These are phyloP conservation scores for Neodiprion lecontei DNA, from an alignment of 1,140 invertebrate genomes.

Conservation along the genomic window DNA sequence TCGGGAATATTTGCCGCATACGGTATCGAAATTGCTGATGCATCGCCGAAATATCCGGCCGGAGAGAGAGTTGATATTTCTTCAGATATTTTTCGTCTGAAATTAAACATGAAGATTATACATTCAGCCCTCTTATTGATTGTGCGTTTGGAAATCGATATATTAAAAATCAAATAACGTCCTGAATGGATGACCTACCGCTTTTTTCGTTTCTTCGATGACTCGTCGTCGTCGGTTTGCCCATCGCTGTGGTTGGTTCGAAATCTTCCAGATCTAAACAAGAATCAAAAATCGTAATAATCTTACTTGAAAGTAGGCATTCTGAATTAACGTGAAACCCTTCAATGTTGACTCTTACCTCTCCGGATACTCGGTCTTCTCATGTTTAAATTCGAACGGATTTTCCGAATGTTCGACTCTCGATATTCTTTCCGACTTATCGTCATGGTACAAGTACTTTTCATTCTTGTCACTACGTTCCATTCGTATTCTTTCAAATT, in stretches of 20 bases:
- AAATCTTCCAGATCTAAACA: constrained; percentile 46
- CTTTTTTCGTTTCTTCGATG: constrained; percentile 50
- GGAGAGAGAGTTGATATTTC: constrained; percentile 31
- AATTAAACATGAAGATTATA: constrained; percentile 12
- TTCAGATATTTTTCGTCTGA: constrained; percentile 42
- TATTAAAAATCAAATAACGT: constrained; percentile 11
- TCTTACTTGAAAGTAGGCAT: constrained; percentile 15
- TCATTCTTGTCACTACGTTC: constrained; percentile 46
- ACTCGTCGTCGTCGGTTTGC: constrained; percentile 54
- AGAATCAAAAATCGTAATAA: constrained; percentile 21
- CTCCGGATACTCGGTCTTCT: constrained; percentile 41
- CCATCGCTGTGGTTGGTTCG: constrained; percentile 49
- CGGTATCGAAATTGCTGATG: constrained; percentile 30
- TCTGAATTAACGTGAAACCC: constrained; percentile 16
- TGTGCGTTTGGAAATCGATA: not conserved
- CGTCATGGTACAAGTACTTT: constrained; percentile 38
- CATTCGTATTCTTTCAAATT: constrained; percentile 45
- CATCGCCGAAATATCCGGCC: constrained; percentile 34
- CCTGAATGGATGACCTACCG: constrained; percentile 35
- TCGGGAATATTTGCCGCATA: constrained; percentile 51
- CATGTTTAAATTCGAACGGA: constrained; percentile 48
- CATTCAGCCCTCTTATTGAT: constrained; percentile 16
- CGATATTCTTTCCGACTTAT: constrained; percentile 45
- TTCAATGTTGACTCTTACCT: constrained; percentile 35
- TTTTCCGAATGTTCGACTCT: constrained; percentile 53